Conservation (phyloP, 2,113 vertebrate genomes). For the Oreamnos americanus region DNA sequence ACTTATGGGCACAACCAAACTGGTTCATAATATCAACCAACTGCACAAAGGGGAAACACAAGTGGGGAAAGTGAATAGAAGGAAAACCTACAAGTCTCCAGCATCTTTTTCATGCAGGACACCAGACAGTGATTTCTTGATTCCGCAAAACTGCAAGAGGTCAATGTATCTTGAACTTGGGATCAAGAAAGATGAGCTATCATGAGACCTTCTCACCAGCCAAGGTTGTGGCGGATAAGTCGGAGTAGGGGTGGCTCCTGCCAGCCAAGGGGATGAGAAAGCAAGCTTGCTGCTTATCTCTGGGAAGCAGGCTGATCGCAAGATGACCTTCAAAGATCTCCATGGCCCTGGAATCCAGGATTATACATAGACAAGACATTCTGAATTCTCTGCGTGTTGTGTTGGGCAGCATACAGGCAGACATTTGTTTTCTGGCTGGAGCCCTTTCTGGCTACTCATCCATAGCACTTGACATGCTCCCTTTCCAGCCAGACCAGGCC, state of each 20-base stretch:
- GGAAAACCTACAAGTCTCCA: not conserved
- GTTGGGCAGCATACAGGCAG: not conserved
- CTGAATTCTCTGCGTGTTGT: not conserved
- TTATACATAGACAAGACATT: not conserved
- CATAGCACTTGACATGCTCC: too few species aligned
- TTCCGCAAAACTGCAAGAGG: not conserved
- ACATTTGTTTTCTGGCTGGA: not conserved
- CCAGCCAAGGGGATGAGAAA: not conserved
- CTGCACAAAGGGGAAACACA: not conserved
- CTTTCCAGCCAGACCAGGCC: not conserved
- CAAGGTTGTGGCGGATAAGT: not conserved
- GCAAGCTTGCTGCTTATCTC: not conserved
- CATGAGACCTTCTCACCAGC: not conserved
- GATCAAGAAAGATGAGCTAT: not conserved
- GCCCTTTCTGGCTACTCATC: not conserved
- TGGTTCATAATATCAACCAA: not conserved
- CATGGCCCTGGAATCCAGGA: not conserved
- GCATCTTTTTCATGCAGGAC: not conserved
- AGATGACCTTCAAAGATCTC: constrained; percentile 14
- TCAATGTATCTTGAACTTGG: not conserved
- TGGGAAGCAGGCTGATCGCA: not conserved
- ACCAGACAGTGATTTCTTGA: not conserved
- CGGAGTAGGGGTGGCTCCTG: not conserved
- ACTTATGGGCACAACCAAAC: not conserved
- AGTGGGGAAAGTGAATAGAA: not conserved